Conservation (phyloP, 2,797 vertebrate species). For the Bothrops alternatus region DNA sequence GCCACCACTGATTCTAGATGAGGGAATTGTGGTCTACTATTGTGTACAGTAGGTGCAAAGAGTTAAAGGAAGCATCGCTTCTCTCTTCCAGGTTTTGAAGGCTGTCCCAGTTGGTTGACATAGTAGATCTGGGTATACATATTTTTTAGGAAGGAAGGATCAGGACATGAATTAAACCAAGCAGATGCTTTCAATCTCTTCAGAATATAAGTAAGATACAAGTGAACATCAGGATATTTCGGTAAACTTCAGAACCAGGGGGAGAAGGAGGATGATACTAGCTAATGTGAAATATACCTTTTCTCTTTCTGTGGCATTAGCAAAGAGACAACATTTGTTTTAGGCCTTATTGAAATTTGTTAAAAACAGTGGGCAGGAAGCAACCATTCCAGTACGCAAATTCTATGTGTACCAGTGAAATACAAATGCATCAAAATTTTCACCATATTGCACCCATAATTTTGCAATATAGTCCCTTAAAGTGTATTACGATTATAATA, state of each 20-base stretch:
- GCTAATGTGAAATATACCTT: neutral
- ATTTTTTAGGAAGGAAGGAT: conserved; percentile 36
- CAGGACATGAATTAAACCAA: conserved; percentile 44
- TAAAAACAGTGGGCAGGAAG: neutral
- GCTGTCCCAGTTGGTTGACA: conserved; percentile 35
- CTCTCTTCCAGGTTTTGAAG: neutral
- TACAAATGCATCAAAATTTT: rapidly evolving
- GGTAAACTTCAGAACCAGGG: neutral
- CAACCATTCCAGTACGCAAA: neutral
- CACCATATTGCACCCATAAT: conserved; percentile 4
- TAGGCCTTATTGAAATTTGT: neutral
- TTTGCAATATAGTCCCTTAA: neutral
- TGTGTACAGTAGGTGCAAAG: neutral
- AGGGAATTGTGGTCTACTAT: neutral
- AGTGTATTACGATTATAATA: neutral
- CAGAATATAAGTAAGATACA: neutral
- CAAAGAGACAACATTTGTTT: neutral
- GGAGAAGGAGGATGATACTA: neutral
- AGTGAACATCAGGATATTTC: neutral
- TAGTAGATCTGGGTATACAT: conserved; percentile 30
- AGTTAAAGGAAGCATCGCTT: conserved; percentile 38
- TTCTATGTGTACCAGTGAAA: conserved; percentile 33
- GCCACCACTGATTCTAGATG: neutral
- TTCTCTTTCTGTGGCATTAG: neutral
- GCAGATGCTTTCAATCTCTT: neutral